Base-by-base conservation (phyloP, 2,888 invertebrate genomes). In the Drosophila lutescens region DNA sequence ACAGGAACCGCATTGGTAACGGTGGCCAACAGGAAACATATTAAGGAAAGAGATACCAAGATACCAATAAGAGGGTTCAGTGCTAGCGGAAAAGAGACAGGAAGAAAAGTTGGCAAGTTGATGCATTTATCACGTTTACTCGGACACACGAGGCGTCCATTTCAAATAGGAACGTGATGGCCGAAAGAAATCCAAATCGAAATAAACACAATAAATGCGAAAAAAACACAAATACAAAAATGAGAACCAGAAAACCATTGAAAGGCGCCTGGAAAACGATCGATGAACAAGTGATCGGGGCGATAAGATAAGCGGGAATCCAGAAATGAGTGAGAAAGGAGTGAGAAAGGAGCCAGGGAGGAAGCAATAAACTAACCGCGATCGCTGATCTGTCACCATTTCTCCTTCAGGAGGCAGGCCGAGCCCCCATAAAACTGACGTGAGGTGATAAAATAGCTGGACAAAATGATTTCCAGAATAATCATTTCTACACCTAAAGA, bases 81-180 rank as follows among this genome's bases (percentile, higher is more conserved):
- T 13, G 32, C 26, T 36, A 38, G 49, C 38, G 43, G 6, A 13
- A n/a, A 20, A 34, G 49, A 26, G 58, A 54, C 12, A 26, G 40
- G 13, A 56, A n/a, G 23, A 40, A 60, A 72, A 61, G 61, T 51
- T 41, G 40, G 43, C 59, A 38, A 49, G 78, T 79, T 77, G 82
- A 90, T 90, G 87, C 91, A 91, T 90, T 91, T 90, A 90, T 88
- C 91, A 91, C 91, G 91, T 91, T 90, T 91, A 90, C 89, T 86
- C 83, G 87, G 80, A 78, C 89, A 88, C 81, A 90, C 90, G 91
- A 90, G 90, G 87, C 90, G 80, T 90, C 88, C 90, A 91, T 90
- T 91, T 85, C 86, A 90, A 89, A 86, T 80, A 87, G 88, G 59
- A 74, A 80, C 78, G 74, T 78, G 78, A 72, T 73, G 63, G 56